Base-by-base conservation (phyloP, 2,113 vertebrate genomes). In the Xiphorhynchus elegans region DNA sequence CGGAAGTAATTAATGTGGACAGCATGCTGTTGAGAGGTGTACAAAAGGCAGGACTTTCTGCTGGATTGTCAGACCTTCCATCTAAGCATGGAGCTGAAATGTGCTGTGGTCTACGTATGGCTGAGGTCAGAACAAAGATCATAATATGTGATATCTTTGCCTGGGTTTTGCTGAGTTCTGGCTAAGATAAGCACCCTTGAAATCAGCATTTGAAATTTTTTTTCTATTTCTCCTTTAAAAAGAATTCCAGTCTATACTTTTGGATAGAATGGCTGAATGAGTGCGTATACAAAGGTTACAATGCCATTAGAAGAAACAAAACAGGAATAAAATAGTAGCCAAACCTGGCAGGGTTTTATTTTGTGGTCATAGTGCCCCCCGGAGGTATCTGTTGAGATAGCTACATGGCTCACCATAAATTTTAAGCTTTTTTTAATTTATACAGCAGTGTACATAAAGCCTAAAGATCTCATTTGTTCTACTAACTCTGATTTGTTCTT, bases 311-410 rank as follows among this genome's bases (percentile, higher is more conserved):
- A 39, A 50, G 83, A 29, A 68, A 19, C 5, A 21, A 42, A 28
- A 15, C 2, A 13, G 6, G 4, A 9, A 35, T 18, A 24, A 60
- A 70, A 24, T 8, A 13, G 5, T 0, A 9, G 18, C 8, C 13
- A 18, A 39, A 9, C 6, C 11, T 6, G 40, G 0, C 20, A 29
- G 24, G 9, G 28, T 25, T 55, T 46, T 63, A 55, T 42, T 44
- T 26, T 33, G 85, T 50, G 46, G 73, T 33, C 93, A 93, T 28
- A 96, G 80, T 96, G 97, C 97, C 97, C 96, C 59, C 97, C 6
- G 8, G 96, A 64, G 97, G 95, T 33, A 9, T 3, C 21, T 21
- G 37, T 4, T 47, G 68, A 60, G 28, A 20, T 0, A 42, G 13
- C 33, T 24, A 37, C 63, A 5, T 1, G 16, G 29, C 46, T 74